phyloP scores from a whole-genome alignment of 2,888 invertebrate species.

The Caenorhabditis sp. region DNA sequence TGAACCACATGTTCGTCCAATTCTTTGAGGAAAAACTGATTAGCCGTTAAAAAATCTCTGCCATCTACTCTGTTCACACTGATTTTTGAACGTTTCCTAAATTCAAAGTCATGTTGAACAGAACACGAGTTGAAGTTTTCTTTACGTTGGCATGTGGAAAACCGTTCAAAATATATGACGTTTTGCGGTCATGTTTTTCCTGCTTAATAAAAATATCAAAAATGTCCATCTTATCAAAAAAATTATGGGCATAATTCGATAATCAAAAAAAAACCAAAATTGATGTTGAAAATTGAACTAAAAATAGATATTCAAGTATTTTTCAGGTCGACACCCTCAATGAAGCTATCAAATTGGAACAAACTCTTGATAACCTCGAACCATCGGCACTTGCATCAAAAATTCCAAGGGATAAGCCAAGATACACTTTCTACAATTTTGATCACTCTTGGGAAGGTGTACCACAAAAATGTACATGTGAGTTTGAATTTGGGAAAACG shows the following conservation, averaged over 20 bases:
- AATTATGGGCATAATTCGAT: no score
- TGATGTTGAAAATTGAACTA: no score
- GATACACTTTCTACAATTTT: conserved; percentile 79
- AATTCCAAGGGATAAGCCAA: conserved; percentile 84
- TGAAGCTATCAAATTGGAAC: conserved; percentile 86
- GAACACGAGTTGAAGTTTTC: no score
- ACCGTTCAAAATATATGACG: no score
- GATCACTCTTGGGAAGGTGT: conserved; percentile 93
- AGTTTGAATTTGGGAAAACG: conserved; percentile 17
- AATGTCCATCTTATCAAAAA: no score
- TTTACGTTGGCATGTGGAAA: no score
- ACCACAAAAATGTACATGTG: conserved; percentile 84
- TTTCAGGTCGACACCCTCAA: conserved; percentile 79
- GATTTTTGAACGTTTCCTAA: no score
- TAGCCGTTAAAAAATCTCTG: not conserved
- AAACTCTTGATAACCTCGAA: conserved; percentile 79
- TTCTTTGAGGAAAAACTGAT: not conserved
- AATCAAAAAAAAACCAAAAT: not conserved
- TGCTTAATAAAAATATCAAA: no score
- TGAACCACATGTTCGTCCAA: not conserved
- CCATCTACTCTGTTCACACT: no score
- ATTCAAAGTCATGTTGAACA: no score
- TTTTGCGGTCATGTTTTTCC: no score
- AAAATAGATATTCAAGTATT: not conserved
- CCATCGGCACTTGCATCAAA: conserved; percentile 80